Evolutionary conservation across 2,797 vertebrate species (phyloP).

Genomic region (Ptychadena robeensis): DNA sequence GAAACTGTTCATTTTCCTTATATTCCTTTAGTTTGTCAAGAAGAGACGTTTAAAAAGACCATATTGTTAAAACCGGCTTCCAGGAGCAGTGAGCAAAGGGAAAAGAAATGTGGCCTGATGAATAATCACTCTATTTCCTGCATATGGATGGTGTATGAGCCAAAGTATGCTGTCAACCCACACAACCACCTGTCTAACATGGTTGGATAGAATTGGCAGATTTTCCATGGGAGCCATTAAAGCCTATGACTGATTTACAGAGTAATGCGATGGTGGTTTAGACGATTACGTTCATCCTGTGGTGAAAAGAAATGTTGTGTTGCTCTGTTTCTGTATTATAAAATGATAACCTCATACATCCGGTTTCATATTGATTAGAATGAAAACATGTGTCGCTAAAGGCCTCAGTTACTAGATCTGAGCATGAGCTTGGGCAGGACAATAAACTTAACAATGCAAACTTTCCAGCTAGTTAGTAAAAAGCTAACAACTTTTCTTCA

Average conservation of each 20-base stretch:
- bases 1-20: too few relatives aligned
- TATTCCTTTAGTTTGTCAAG: too few relatives aligned
- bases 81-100: too few relatives aligned
- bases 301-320: neutral
- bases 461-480: too few relatives aligned
- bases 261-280: neutral
- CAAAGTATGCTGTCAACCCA: neutral
- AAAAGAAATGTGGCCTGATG: neutral
- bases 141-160: neutral
- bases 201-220: neutral
- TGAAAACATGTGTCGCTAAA: neutral
- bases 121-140: neutral
- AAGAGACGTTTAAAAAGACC: too few relatives aligned
- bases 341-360: too few relatives aligned
- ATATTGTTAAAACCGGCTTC: too few relatives aligned
- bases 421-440: too few relatives aligned
- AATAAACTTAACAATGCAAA: too few relatives aligned
- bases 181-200: neutral
- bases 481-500: too few relatives aligned
- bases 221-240: neutral
- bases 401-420: neutral
- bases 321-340: neutral
- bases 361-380: neutral
- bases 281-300: neutral
- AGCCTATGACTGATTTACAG: too few relatives aligned